Evolutionary conservation across 2,888 invertebrate genomes (phyloP).

Genomic region (Thysanoteuthis rhombus): DNA sequence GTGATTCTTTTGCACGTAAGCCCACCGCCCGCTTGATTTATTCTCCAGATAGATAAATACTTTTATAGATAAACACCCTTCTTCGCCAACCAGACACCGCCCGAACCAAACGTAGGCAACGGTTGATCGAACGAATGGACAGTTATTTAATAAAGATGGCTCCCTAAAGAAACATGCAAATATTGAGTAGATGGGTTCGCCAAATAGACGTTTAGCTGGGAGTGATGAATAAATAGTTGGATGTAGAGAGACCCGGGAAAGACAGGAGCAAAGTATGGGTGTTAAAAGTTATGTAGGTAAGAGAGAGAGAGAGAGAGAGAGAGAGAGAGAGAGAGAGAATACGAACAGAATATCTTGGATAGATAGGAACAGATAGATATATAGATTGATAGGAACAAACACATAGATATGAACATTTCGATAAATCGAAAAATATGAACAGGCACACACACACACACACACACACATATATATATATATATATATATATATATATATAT

Average conservation of each 20-base stretch:
- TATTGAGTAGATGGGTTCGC: not conserved
- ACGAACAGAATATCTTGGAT: not conserved
- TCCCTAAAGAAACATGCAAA: not conserved
- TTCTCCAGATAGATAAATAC: not conserved
- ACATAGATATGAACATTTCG: not conserved
- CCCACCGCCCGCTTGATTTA: not conserved
- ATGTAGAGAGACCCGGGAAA: not conserved
- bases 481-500: too few species aligned
- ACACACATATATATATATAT: not conserved
- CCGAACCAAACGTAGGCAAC: not conserved
- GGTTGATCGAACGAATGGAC: not conserved
- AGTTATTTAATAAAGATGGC: not conserved
- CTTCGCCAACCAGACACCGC: not conserved
- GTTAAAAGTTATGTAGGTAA: not conserved
- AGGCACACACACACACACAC: not conserved
- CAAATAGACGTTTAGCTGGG: not conserved
- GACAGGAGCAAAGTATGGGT: not conserved
- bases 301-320: not conserved
- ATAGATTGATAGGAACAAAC: not conserved
- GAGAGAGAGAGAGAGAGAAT: not conserved
- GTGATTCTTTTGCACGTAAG: not conserved
- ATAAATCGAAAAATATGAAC: not conserved
- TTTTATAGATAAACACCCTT: not conserved
- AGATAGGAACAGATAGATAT: not conserved
- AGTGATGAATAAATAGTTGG: not conserved